Conservation (phyloP, 64 coral and sea anemone genomes). For the Porites lutea region DNA sequence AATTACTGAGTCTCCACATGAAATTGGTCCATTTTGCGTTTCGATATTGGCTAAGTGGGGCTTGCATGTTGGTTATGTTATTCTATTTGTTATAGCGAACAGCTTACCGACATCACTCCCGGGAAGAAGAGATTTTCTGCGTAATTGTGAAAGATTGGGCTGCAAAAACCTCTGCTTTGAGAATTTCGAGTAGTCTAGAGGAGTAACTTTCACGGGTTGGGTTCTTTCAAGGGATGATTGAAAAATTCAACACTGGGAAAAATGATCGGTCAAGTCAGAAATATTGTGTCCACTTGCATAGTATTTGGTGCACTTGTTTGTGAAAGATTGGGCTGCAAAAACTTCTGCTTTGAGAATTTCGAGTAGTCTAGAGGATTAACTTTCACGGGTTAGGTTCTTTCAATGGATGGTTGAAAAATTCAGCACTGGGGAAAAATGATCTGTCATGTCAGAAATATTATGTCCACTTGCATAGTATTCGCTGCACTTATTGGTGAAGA, state of each 20-base stretch:
- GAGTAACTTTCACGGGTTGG: background rate
- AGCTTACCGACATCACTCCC: background rate
- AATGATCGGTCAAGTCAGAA: background rate
- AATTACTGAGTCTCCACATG: too few species aligned
- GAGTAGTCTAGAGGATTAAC: background rate
- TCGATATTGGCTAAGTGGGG: too few species aligned
- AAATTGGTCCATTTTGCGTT: too few species aligned
- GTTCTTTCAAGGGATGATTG: background rate
- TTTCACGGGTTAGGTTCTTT: background rate
- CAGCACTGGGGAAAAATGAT: constrained; percentile 56
- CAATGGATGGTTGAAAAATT: background rate
- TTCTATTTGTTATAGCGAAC: background rate
- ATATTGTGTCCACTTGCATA: too few species aligned
- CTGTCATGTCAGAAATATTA: too few species aligned
- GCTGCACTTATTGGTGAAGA: background rate
- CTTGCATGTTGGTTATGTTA: too few species aligned
- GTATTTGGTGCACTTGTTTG: too few species aligned
- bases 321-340: background rate
- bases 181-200: background rate
- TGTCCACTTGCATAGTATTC: too few species aligned
- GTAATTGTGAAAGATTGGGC: background rate
- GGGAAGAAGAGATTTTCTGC: background rate
- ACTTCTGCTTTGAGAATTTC: too few species aligned
- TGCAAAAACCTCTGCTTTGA: background rate
- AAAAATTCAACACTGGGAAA: constrained; percentile 33